Evolutionary conservation across 2,888 invertebrate genomes (phyloP).

Genomic region (Hydraecia micacea): DNA sequence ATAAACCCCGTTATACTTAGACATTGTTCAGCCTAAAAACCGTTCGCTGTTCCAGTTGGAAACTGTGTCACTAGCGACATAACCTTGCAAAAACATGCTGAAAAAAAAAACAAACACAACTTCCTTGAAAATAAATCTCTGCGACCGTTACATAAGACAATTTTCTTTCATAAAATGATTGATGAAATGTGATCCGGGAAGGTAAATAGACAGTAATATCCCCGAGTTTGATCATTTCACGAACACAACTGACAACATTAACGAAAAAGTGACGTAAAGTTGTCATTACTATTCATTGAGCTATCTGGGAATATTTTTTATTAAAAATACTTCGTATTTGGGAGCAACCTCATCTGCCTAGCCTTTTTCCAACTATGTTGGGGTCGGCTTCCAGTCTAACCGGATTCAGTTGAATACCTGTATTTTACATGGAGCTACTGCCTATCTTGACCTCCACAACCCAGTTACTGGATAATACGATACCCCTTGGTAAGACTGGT

Average conservation of each 20-base stretch:
- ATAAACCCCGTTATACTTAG: not conserved
- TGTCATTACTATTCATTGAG: slow-evolving; percentile 53
- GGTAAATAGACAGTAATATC: slow-evolving; percentile 40
- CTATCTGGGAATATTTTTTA: slow-evolving; percentile 21
- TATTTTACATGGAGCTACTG: no score
- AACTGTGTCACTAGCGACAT: not conserved
- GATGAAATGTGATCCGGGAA: slow-evolving; percentile 29
- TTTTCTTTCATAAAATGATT: slow-evolving; percentile 36
- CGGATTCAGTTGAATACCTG: no score
- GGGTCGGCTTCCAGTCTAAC: no score
- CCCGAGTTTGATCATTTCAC: slow-evolving; percentile 46
- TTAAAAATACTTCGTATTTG: slow-evolving; percentile 11
- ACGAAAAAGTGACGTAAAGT: slow-evolving; percentile 39
- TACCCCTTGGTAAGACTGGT: no score
- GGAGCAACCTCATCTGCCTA: not conserved
- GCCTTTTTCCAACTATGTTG: no score
- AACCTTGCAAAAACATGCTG: not conserved
- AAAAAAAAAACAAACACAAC: not conserved
- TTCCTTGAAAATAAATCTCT: slow-evolving; percentile 1
- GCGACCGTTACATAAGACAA: not conserved
- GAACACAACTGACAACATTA: slow-evolving; percentile 42
- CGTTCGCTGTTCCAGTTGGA: no score
- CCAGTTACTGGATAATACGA: no score
- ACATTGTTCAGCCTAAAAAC: not conserved
- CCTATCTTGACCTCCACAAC: no score